Base-by-base conservation (phyloP, 2,113 vertebrate genomes). In the Beaufortia kweichowensis region DNA sequence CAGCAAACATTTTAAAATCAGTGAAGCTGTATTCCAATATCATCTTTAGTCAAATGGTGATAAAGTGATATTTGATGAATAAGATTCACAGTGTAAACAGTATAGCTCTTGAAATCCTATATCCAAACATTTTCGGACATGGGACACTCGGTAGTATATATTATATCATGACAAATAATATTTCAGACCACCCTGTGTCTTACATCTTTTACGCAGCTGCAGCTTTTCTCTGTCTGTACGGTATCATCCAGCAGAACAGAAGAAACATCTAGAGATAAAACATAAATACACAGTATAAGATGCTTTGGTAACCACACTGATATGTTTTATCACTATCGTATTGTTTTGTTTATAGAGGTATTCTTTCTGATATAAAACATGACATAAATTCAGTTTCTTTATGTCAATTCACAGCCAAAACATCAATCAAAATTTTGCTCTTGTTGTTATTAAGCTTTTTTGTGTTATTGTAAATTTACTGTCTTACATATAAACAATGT, bases 171-270 rank as follows among this genome's bases (percentile, higher is more conserved):
- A n/a, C n/a, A n/a, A n/a, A 9, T 19, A n/a, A 3, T 19, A 66
- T 41, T 56, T 79, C 48, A 84, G 21, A 81, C 53, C 4, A 62
- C 19, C 68, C 78, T 79, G 29, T 82, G 71, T 59, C 77, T 60
- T 72, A 82, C 68, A 29, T 77, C 60, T 69, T 76, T 84, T 75
- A n/a, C 77, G 43, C 74, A 53, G 57, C 46, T 56, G 57, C 77
- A 76, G 64, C 41, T 9, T 9, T 72, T 12, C 10, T 76, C 59
- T 26, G 76, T 75, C 3, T 26, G 24, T 55, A 21, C 28, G 9
- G 79, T 71, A 55, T 78, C 78, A 3, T 55, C 43, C 53, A 71
- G 35, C 73, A 57, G 26, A 43, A 74, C 24, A 48, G 71, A 31
- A 12, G 78, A 60, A 39, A 53, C 68, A 35, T 83, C 84, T 85